A percentile compares a stretch with the other conserved stretches of the same genome.
Conservation (phyloP, 1,140 invertebrate genomes). For the Drosophila nebulosa region DNA sequence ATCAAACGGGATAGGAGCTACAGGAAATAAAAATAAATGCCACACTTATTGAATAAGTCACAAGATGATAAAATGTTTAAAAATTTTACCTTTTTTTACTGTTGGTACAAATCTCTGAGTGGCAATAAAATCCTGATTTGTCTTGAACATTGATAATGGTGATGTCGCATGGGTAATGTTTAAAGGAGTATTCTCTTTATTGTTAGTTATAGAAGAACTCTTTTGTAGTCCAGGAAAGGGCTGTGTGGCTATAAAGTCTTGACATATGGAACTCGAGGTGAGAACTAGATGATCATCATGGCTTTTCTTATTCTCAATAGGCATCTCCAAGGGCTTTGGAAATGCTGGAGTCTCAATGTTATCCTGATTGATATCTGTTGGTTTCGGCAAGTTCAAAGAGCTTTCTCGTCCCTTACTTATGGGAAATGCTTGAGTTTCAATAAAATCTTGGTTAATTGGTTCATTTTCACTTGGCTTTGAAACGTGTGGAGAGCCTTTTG, state of each 20-base stretch:
- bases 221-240: neutral
- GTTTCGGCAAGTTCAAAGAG: neutral
- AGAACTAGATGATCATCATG: neutral
- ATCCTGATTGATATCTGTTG: constrained; percentile 11
- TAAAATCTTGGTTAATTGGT: constrained; percentile 21
- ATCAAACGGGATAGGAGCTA: neutral
- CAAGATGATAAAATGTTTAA: neutral
- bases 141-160: neutral
- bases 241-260: constrained; percentile 26
- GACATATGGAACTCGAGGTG: neutral
- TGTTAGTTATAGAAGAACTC: neutral
- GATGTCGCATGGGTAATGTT: neutral
- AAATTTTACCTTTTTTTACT: neutral
- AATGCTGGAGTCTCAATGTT: constrained; percentile 12
- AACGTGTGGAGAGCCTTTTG: neutral
- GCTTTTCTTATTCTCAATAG: neutral
- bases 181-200: neutral
- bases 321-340: neutral
- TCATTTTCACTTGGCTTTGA: neutral
- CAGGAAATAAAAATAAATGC: no score
- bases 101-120: constrained; percentile 6
- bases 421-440: constrained; percentile 12
- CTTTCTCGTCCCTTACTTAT: no score
- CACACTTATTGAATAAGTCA: neutral
- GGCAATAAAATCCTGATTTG: constrained; percentile 1